Percentiles rank a stretch among this genome's conserved stretches.
Conservation (phyloP, 2,888 invertebrate species). For the Molorchus minor region DNA sequence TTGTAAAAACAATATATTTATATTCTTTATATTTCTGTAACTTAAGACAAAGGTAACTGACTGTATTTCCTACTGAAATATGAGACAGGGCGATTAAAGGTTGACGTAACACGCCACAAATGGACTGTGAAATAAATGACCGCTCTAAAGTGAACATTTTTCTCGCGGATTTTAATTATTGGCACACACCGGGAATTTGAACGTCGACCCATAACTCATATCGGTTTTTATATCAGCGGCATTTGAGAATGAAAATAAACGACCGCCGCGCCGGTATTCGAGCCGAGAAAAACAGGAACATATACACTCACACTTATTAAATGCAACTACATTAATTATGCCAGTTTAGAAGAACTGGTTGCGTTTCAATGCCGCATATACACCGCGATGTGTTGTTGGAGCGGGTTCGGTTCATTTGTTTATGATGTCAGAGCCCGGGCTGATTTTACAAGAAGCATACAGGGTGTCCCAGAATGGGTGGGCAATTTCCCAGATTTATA, state of each 20-base stretch:
- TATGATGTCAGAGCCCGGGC: neutral
- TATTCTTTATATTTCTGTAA: no score
- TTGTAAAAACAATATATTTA: no score
- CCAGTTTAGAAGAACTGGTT: constrained; percentile 40
- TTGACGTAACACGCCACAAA: constrained; percentile 23
- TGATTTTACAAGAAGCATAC: no score
- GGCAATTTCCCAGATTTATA: no score
- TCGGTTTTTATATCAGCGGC: constrained; percentile 28
- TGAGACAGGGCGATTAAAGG: constrained; percentile 25
- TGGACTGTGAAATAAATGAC: constrained; percentile 24
- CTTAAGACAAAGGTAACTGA: no score
- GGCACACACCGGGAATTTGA: constrained; percentile 32
- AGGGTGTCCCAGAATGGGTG: no score
- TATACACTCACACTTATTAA: constrained; percentile 41
- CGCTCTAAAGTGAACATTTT: constrained; percentile 24
- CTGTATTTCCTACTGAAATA: constrained; percentile 24
- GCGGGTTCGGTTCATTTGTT: constrained; percentile 6
- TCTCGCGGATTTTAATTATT: constrained; percentile 31
- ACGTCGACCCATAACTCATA: constrained; percentile 26
- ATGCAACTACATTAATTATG: constrained; percentile 44
- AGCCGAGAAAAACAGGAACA: constrained; percentile 13
- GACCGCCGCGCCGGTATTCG: constrained; percentile 12
- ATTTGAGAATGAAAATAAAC: constrained; percentile 27
- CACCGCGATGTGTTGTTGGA: constrained; percentile 19
- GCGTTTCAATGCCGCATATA: constrained; percentile 9